A percentile compares a stretch with the other conserved stretches of the same genome.
Conservation (phyloP, 1,140 invertebrate species). For the Tetragonula clypearis region DNA sequence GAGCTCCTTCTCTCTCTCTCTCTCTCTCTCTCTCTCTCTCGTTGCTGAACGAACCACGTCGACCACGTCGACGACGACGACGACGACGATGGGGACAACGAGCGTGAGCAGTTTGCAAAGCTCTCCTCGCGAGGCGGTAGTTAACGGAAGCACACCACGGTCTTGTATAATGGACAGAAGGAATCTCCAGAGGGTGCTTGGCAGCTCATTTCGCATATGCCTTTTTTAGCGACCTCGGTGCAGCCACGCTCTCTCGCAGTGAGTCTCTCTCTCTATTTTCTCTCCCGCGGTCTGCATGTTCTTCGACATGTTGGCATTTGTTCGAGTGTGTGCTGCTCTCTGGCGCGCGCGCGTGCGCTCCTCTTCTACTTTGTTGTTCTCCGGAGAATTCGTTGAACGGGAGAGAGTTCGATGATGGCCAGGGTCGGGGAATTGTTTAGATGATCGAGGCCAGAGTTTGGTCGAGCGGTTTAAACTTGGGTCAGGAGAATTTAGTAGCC, state of each 20-base stretch:
- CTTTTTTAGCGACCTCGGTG: slow-evolving; percentile 58
- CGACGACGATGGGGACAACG: slow-evolving; percentile 33
- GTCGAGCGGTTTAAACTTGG: no score
- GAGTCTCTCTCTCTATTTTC: background rate
- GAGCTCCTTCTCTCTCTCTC: background rate
- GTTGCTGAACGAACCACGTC: background rate
- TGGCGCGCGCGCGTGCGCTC: background rate
- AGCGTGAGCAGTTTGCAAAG: slow-evolving; percentile 79
- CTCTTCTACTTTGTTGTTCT: background rate
- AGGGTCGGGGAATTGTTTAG: background rate
- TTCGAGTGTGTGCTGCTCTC: slow-evolving; percentile 19
- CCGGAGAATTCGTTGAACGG: background rate
- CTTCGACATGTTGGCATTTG: background rate
- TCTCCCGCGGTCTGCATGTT: background rate
- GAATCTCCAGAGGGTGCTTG: slow-evolving; percentile 73
- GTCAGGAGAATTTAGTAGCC: no score
- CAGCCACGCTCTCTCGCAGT: background rate
- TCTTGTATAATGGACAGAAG: slow-evolving; percentile 75
- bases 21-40: background rate
- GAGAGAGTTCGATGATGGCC: background rate
- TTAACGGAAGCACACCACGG: slow-evolving; percentile 68
- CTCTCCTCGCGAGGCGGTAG: slow-evolving; percentile 73
- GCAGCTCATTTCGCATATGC: slow-evolving; percentile 77
- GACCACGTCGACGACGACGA: background rate
- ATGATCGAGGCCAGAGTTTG: background rate